These are phyloP conservation scores for Dipodomys merriami DNA, from an alignment of 2,113 vertebrate species.

Conservation along the genomic window DNA sequence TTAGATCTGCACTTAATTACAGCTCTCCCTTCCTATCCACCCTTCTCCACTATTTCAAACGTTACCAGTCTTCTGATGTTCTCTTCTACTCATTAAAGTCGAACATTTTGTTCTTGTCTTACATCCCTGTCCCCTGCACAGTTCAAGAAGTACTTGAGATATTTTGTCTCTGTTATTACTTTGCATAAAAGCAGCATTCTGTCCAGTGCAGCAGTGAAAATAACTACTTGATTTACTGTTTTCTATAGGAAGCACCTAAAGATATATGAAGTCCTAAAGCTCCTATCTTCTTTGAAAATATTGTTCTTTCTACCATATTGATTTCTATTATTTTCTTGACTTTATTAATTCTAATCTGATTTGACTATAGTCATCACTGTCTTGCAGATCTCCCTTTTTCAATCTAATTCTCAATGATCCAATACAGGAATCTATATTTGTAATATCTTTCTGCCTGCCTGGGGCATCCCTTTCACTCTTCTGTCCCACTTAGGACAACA, in stretches of 20 bases:
- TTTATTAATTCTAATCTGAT: conserved; percentile 38
- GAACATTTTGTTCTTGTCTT: conserved; percentile 71
- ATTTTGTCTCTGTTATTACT: conserved; percentile 46
- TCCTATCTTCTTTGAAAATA: neutral
- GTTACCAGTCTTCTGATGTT: conserved; percentile 32
- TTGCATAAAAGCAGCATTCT: conserved; percentile 47
- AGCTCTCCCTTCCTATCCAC: conserved; percentile 48
- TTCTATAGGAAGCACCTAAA: conserved; percentile 21
- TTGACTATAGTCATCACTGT: neutral
- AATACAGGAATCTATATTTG: neutral
- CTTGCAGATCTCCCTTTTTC: neutral
- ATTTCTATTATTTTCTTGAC: conserved; percentile 46
- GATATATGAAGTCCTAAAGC: neutral
- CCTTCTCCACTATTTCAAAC: conserved; percentile 43
- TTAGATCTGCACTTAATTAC: conserved; percentile 67
- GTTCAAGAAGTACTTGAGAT: conserved; percentile 65
- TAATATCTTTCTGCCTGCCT: neutral
- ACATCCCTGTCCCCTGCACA: conserved; percentile 25
- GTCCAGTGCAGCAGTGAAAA: neutral
- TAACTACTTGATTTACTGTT: conserved; percentile 25
- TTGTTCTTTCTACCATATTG: neutral
- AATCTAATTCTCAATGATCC: conserved; percentile 13
- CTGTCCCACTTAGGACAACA: neutral
- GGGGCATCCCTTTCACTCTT: neutral
- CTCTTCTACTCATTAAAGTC: conserved; percentile 63